Base-by-base conservation (phyloP, 92 coral and sea anemone genomes). In the Actinostola sp. region DNA sequence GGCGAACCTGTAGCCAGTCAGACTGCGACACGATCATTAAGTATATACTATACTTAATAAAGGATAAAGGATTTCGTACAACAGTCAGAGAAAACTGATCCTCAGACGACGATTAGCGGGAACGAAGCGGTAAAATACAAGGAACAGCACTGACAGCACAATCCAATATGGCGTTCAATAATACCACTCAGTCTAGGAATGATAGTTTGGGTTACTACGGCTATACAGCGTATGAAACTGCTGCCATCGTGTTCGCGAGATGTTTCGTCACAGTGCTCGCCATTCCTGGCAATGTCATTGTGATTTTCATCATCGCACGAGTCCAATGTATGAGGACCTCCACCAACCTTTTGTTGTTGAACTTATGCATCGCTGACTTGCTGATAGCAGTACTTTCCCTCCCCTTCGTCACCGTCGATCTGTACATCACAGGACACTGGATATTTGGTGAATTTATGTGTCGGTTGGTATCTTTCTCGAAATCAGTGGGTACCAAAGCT, bases 261-360 rank as follows among this genome's bases (percentile, higher is more conserved):
- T 50, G 66, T 48, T 36, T 76, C 44, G 67, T 89, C 46, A 88
- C 86, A 25, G 63, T 78, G 33, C 66, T 84, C 1, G 97, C 92
- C 10, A 43, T 90, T 31, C 81, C 89, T 38, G 92, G 89, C 21
- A 90, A 90, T 62, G 50, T 84, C 4, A 39, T 83, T 34, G 97
- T 90, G 28, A 80, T 90, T 26, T 66, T 50, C 12, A 86, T 90
- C 50, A 81, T 90, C 39, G 81, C 85, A 21, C 81, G 83, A 32
- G 86, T 87, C 11, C 97, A 67, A 75, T 76, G 70, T 65, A 82
- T 87, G 97, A 82, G 67, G n/a, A 90, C 92, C 54, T 83, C 97
- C 16, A 90, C 97, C 3, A 90, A 88, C 72, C 51, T 81, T 34
- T 77, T 90, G 45, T 83, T 90, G 15, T 33, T 90, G 38, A 83